Conservation (phyloP, 1,140 invertebrate genomes). For the Rhopalosiphum padi region DNA sequence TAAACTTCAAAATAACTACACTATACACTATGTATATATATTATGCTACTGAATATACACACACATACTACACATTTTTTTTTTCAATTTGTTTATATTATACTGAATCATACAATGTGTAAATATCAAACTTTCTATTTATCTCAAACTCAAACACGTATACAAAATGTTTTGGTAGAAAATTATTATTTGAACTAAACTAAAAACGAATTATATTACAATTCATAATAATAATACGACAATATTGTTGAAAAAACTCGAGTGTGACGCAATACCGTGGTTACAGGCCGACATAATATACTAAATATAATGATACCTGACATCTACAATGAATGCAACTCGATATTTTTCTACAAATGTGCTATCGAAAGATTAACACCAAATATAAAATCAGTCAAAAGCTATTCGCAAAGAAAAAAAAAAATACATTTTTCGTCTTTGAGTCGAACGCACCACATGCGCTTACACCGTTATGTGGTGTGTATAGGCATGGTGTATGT, state of each 20-base stretch:
- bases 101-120: background rate
- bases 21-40: background rate
- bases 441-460: background rate
- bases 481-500: background rate
- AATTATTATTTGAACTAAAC: background rate
- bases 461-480: background rate
- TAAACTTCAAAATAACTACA: conserved; percentile 8
- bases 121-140: conserved; percentile 10
- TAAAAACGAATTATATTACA: conserved; percentile 6
- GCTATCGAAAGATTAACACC: background rate
- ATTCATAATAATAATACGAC: background rate
- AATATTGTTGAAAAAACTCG: background rate
- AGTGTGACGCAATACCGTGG: background rate
- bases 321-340: background rate
- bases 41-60: background rate
- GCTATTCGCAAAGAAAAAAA: background rate
- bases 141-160: background rate
- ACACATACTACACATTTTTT: background rate
- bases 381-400: background rate
- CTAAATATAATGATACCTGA: background rate
- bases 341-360: background rate
- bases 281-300: background rate
- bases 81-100: background rate
- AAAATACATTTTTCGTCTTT: background rate
- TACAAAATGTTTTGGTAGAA: background rate